phyloP scores from a whole-genome alignment of 2,888 invertebrate species.

The Thymelicus lineola region DNA sequence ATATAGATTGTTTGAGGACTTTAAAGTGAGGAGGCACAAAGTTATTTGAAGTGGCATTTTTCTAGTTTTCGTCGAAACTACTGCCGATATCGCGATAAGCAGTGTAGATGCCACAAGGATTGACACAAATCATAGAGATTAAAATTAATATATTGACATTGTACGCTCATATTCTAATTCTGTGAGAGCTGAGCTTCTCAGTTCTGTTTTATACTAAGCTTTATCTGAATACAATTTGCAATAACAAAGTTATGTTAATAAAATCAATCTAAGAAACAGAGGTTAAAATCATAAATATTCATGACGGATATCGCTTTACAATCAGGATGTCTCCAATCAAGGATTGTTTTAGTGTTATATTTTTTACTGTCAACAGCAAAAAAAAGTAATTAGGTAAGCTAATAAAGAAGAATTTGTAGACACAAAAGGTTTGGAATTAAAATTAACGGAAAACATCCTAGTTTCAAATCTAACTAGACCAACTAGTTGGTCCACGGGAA shows the following conservation, averaged over 20 bases:
- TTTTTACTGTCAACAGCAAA: neutral
- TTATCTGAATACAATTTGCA: neutral
- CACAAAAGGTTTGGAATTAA: too few species aligned
- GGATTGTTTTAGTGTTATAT: neutral
- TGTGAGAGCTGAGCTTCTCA: neutral
- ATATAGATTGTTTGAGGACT: too few species aligned
- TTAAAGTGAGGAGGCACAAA: too few species aligned
- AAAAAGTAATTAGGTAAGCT: neutral
- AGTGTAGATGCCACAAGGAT: too few species aligned
- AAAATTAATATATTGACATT: too few species aligned
- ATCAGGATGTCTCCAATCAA: constrained; percentile 1
- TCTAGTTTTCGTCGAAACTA: neutral
- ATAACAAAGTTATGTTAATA: constrained; percentile 1
- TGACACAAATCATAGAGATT: too few species aligned
- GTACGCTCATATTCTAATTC: too few species aligned
- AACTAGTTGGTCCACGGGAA: too few species aligned
- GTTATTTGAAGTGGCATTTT: neutral
- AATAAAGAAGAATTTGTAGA: too few species aligned
- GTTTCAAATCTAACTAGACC: too few species aligned
- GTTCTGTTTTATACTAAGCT: neutral
- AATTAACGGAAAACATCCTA: too few species aligned
- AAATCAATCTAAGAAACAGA: constrained; percentile 3
- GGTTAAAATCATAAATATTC: constrained; percentile 16
- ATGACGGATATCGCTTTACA: constrained; percentile 5
- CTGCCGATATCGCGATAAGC: too few species aligned